Conservation (phyloP, 2,797 vertebrate genomes). For the Gymnocypris eckloni region DNA sequence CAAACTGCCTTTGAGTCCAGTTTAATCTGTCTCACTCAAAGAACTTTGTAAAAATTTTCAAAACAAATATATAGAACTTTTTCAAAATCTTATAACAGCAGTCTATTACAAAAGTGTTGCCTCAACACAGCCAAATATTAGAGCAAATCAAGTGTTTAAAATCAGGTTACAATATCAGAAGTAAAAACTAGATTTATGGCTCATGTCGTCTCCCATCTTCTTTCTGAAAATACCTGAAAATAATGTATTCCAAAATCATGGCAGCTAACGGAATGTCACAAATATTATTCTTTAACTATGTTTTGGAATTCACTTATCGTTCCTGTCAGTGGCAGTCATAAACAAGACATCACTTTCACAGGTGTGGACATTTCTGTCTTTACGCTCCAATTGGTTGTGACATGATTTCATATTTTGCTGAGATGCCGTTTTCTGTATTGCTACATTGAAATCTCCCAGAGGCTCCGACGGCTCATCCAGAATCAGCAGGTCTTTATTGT, state of each 20-base stretch:
- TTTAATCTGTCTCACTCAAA: background rate
- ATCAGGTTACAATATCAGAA: background rate
- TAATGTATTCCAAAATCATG: background rate
- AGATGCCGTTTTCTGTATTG: background rate
- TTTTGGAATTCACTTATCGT: background rate
- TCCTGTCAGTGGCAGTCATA: constrained; percentile 5
- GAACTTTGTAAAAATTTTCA: background rate
- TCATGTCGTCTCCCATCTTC: background rate
- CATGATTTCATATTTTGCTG: background rate
- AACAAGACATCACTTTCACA: constrained; percentile 29
- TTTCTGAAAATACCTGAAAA: background rate
- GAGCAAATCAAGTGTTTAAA: background rate
- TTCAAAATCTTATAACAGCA: background rate
- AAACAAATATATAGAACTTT: background rate
- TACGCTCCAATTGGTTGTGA: background rate
- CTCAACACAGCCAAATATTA: background rate
- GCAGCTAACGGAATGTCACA: background rate
- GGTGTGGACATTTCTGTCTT: background rate
- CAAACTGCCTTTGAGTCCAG: background rate
- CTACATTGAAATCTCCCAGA: constrained; percentile 32
- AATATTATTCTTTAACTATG: background rate
- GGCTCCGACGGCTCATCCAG: constrained; percentile 27
- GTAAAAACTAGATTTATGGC: background rate
- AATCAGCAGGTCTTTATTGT: constrained; percentile 45
- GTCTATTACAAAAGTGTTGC: background rate